Evolutionary conservation across 1,140 invertebrate species (phyloP).

Genomic region (Drosophila ambigua): DNA sequence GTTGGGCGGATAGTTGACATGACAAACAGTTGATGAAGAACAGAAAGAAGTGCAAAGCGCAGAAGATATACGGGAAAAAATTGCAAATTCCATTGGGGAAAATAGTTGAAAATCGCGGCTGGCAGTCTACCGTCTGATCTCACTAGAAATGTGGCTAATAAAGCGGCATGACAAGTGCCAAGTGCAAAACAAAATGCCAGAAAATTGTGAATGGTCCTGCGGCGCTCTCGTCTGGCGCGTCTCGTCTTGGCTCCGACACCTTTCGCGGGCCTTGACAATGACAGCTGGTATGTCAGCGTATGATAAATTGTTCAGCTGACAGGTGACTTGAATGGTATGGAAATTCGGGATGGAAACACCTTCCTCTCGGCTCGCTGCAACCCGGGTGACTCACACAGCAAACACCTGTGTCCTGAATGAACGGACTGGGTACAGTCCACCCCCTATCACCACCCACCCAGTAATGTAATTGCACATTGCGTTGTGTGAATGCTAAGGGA

Average conservation of each 20-base stretch:
- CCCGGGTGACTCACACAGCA: slow-evolving; percentile 6
- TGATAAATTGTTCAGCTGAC: slow-evolving; percentile 69
- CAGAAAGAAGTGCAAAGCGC: slow-evolving; percentile 6
- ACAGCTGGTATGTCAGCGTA: slow-evolving; percentile 71
- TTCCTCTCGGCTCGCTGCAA: slow-evolving; percentile 7
- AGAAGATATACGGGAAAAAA: slow-evolving; percentile 22
- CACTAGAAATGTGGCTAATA: slow-evolving; percentile 51
- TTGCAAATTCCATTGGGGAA: slow-evolving; percentile 34
- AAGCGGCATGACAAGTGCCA: slow-evolving; percentile 59
- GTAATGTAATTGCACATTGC: slow-evolving; percentile 77
- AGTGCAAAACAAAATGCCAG: slow-evolving; percentile 43
- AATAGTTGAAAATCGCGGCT: slow-evolving; percentile 24
- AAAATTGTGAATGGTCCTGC: slow-evolving; percentile 10
- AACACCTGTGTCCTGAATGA: slow-evolving; percentile 1
- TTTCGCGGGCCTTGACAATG: slow-evolving; percentile 41
- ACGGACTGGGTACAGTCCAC: background rate
- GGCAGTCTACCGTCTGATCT: background rate
- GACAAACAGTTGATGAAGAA: slow-evolving; percentile 71
- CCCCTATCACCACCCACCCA: slow-evolving; percentile 13
- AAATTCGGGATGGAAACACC: slow-evolving; percentile 45
- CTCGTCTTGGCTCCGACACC: slow-evolving; percentile 11
- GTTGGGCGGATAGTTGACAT: slow-evolving; percentile 56
- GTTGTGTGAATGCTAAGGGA: slow-evolving; percentile 68
- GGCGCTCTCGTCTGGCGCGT: slow-evolving; percentile 6
- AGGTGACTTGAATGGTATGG: slow-evolving; percentile 67